phyloP scores from a whole-genome alignment of 2,888 invertebrate genomes.

The Erynnis tages region DNA sequence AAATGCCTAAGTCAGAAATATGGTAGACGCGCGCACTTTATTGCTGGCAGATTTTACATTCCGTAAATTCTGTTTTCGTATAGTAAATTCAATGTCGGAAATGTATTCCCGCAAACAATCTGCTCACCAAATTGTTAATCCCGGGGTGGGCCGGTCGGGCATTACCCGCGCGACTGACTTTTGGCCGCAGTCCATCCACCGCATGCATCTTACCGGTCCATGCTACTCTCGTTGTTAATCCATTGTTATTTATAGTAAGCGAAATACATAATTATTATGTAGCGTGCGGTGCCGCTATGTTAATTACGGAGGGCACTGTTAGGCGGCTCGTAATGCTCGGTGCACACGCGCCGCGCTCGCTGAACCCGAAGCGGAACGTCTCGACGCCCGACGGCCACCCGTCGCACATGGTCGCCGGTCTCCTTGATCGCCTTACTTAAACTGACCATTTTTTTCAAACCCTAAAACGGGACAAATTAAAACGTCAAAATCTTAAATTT shows the following conservation, averaged over 20 bases:
- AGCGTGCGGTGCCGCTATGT: constrained; percentile 37
- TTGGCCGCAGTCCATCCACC: constrained; percentile 70
- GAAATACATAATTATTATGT: constrained; percentile 44
- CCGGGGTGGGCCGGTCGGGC: constrained; percentile 42
- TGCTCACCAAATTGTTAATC: constrained; percentile 61
- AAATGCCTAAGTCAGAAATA: constrained; percentile 26
- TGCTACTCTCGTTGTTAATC: constrained; percentile 61
- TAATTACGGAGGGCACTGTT: constrained; percentile 49
- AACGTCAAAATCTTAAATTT: too few relatives aligned
- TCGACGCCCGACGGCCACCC: constrained; percentile 19
- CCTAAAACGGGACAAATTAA: too few relatives aligned
- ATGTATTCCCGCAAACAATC: constrained; percentile 51
- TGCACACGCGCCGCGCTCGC: constrained; percentile 45
- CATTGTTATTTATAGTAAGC: constrained; percentile 61
- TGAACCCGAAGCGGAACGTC: constrained; percentile 45
- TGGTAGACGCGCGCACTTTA: constrained; percentile 3
- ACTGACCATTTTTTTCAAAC: too few relatives aligned
- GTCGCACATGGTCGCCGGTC: constrained; percentile 13
- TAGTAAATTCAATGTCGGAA: constrained; percentile 34
- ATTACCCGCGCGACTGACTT: constrained; percentile 57
- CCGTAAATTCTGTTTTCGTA: constrained; percentile 19
- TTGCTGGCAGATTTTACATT: constrained; percentile 16
- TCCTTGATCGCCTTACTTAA: too few relatives aligned
- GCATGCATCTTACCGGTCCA: constrained; percentile 52
- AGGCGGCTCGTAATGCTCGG: constrained; percentile 41